phyloP scores from a whole-genome alignment of 2,797 vertebrate genomes.

The Lacerta viridis region DNA sequence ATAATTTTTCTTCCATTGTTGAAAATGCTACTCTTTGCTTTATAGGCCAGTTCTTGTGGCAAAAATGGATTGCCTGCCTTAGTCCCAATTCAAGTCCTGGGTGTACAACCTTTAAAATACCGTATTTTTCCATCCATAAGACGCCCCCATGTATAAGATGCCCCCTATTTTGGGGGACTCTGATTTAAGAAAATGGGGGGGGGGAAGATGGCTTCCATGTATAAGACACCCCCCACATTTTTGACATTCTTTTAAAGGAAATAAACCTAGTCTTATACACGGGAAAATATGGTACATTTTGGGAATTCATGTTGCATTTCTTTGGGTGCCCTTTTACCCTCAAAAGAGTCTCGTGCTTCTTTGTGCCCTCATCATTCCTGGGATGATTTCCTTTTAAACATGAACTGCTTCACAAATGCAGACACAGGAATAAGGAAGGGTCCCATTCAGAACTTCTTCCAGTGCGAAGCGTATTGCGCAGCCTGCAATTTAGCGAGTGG shows the following conservation, averaged over 20 bases:
- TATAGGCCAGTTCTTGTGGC: not conserved
- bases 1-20: too few relatives aligned
- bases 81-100: not conserved
- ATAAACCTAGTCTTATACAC: too few relatives aligned
- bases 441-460: slow-evolving; percentile 28
- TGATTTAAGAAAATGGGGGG: too few relatives aligned
- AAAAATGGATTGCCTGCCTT: not conserved
- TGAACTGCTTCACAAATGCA: not conserved
- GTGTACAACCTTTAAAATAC: slow-evolving; percentile 24
- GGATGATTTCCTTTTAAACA: slow-evolving; percentile 20
- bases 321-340: too few relatives aligned
- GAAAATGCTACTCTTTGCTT: not conserved
- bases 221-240: too few relatives aligned
- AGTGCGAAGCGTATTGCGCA: not conserved
- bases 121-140: too few relatives aligned
- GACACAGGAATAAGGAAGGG: rapidly evolving
- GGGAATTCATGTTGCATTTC: slow-evolving; percentile 28
- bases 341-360: not conserved
- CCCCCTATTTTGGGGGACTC: too few relatives aligned
- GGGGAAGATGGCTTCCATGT: too few relatives aligned
- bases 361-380: not conserved
- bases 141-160: too few relatives aligned
- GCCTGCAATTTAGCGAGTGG: slow-evolving; percentile 23
- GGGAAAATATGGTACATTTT: not conserved
- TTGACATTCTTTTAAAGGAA: too few relatives aligned